A percentile compares a stretch with the other conserved stretches of the same genome.
Conservation (phyloP, 2,797 vertebrate genomes). For the Sphenodon punctatus region DNA sequence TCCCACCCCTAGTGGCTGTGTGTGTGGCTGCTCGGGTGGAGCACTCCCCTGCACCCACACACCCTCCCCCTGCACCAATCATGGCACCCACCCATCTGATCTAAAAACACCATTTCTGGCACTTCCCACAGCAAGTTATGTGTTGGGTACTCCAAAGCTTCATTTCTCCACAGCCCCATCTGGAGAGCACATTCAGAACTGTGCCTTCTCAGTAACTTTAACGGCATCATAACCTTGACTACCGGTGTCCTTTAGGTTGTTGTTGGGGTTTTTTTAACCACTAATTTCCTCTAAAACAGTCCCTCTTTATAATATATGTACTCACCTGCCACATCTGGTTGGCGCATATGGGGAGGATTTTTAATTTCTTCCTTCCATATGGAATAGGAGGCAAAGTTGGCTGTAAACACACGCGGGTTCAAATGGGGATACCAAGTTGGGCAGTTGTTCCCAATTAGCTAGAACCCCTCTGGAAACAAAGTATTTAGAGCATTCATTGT, state of each 20-base stretch:
- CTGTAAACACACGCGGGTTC: not conserved
- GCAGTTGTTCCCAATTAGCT: not conserved
- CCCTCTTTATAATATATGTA: not conserved
- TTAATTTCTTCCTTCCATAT: not conserved
- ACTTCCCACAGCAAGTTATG: constrained; percentile 13
- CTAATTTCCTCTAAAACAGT: not conserved
- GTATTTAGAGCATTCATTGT: not conserved
- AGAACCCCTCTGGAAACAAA: not conserved
- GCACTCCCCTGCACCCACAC: too few species aligned
- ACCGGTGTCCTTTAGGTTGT: not conserved
- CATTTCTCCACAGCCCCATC: constrained; percentile 45
- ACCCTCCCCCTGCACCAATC: too few species aligned
- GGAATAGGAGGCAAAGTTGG: not conserved
- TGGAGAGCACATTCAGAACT: constrained; percentile 11
- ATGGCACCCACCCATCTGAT: too few species aligned
- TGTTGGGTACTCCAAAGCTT: not conserved
- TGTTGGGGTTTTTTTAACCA: too few species aligned
- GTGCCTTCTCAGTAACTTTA: not conserved
- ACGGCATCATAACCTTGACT: not conserved
- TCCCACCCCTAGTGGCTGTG: too few species aligned
- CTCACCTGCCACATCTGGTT: constrained; percentile 7
- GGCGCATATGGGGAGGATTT: not conserved
- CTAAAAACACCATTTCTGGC: too few species aligned
- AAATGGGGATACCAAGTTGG: not conserved
- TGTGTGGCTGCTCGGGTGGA: too few species aligned